Evolutionary conservation across 2,797 vertebrate species (phyloP).

Genomic region (Pitangus sulphuratus): DNA sequence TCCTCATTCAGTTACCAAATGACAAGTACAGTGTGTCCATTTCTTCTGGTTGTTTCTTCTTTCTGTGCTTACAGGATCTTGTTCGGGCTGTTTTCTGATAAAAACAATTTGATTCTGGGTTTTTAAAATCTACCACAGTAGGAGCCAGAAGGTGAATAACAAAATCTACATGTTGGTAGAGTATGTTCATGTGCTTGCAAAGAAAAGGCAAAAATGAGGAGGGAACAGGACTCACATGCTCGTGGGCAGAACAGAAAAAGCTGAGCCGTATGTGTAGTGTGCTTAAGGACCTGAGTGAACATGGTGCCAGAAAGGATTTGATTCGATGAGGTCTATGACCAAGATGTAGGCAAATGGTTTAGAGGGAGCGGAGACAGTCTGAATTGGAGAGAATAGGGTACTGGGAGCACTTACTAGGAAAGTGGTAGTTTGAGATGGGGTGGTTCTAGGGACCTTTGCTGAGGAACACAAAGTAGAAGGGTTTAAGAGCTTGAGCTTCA

Average conservation of each 20-base stretch:
- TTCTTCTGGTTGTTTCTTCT: not conserved
- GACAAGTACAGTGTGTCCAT: not conserved
- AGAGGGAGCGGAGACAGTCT: not conserved
- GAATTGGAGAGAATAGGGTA: not conserved
- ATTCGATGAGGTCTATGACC: rapidly evolving
- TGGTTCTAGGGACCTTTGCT: not conserved
- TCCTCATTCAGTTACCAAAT: not conserved
- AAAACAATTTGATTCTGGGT: not conserved
- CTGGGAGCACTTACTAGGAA: not conserved
- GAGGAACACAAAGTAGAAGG: not conserved
- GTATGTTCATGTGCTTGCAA: not conserved
- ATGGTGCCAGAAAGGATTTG: not conserved
- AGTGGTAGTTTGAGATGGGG: not conserved
- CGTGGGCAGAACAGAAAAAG: not conserved
- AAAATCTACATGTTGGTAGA: not conserved
- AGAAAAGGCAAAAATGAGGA: not conserved
- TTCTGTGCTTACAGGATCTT: not conserved
- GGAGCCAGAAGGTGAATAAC: not conserved
- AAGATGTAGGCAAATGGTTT: not conserved
- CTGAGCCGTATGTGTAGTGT: not conserved
- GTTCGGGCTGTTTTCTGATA: not conserved
- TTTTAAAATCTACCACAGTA: not conserved
- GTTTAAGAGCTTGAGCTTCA: not conserved
- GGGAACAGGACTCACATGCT: not conserved
- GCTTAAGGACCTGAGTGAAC: not conserved